Evolutionary conservation across 2,113 vertebrate species (phyloP), one percentile per base, ranked within the genome.

Genomic region (Cercopithecus mona): DNA sequence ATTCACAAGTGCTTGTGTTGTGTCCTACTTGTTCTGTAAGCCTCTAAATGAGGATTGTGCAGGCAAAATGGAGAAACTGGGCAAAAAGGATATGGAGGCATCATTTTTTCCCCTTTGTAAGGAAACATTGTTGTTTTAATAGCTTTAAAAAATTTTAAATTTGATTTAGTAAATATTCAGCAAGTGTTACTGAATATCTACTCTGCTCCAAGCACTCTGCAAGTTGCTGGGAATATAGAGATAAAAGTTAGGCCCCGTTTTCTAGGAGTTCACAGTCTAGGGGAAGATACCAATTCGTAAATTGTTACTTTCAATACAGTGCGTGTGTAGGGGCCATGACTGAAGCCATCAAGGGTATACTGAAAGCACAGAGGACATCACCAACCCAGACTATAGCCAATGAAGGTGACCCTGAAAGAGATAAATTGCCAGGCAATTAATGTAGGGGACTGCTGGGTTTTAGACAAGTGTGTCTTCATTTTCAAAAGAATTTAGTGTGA

Each of bases 261-360:
- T n/a, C 81, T 25, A n/a, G 23, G 22, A 38, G 27, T 30, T 27
- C 16, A 25, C 17, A 6, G 16, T 85, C 57, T 61, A 32, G 38
- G 1, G 64, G 22, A 35, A 81, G 50, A 61, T 14, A 48, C 13
- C 40, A 38, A 10, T 7, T 4, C 27, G 13, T 8, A 3, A 40
- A 6, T 27, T 32, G 48, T 59, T 13, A 38, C 30, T 32, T 38
- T 32, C 13, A 2, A 3, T 9, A 5, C 6, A 30, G 50, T 6
- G 12, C 6, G 0, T 10, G 4, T 6, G 1, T 2, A 76, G 66
- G 23, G 20, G 6, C 16, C 0, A 0, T 11, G 23, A 16, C 0
- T 8, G 81, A 70, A 86, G 32, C 6, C 43, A 9, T 0, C 13
- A 9, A 9, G 25, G 5, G 2, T 22, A 2, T 22, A 35, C 18